Evolutionary conservation across 2,113 vertebrate species (phyloP).

Genomic region (Tyrannus savana): DNA sequence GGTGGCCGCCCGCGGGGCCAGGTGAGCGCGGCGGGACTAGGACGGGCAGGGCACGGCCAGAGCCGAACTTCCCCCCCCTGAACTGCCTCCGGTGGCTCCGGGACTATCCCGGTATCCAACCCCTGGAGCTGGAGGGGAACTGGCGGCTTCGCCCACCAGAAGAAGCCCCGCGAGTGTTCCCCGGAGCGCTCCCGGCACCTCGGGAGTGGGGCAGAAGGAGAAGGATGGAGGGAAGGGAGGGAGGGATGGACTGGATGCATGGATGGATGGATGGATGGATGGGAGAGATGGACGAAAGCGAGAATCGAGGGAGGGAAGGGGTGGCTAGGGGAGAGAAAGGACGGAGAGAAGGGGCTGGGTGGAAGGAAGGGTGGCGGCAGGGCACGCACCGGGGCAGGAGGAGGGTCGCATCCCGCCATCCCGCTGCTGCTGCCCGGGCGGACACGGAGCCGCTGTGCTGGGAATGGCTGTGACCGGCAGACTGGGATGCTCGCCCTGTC

Average conservation of each 20-base stretch:
- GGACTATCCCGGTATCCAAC: background rate
- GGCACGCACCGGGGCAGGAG: background rate
- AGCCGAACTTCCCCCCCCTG: background rate
- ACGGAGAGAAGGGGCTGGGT: too few species aligned
- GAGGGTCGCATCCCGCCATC: background rate
- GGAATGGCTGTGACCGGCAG: background rate
- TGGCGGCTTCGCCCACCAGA: background rate
- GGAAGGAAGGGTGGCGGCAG: background rate
- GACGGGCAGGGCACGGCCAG: background rate
- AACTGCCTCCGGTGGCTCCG: background rate
- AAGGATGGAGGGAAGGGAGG: background rate
- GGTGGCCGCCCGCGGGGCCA: slow-evolving; percentile 69
- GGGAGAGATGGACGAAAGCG: background rate
- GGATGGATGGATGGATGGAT: background rate
- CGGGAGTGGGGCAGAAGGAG: background rate
- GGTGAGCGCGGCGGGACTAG: slow-evolving; percentile 64
- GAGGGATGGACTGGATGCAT: background rate
- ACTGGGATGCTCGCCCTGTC: background rate
- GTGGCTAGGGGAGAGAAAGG: background rate
- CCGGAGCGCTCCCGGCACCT: background rate
- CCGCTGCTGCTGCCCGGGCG: background rate
- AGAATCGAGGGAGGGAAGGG: background rate
- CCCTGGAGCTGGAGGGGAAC: background rate
- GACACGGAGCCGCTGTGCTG: background rate
- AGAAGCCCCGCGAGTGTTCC: background rate